These are phyloP conservation scores for Neoitamus cyanurus DNA, from an alignment of 2,888 invertebrate genomes.

Conservation along the genomic window DNA sequence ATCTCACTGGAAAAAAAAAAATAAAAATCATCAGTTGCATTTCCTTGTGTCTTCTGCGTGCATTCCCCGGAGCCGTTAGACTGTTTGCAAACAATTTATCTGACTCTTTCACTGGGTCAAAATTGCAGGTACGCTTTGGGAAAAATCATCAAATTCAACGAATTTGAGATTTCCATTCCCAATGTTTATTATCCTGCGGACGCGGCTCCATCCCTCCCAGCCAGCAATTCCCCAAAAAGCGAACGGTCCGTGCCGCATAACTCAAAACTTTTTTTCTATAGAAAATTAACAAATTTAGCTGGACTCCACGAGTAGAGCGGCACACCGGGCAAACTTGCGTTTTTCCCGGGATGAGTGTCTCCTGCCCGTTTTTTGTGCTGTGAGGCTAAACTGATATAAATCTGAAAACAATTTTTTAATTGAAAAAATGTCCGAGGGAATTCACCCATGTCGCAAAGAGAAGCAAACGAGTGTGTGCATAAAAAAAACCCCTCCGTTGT, in stretches of 20 bases:
- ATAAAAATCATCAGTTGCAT: no score
- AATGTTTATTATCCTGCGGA: background rate
- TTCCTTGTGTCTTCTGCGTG: no score
- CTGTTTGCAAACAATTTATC: background rate
- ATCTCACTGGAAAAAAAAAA: no score
- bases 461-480: background rate
- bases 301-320: background rate
- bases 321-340: background rate
- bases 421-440: background rate
- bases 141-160: background rate
- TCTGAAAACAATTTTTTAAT: slow-evolving; percentile 25
- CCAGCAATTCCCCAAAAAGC: background rate
- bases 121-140: background rate
- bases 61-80: no score
- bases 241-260: background rate
- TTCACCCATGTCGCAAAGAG: background rate
- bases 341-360: background rate
- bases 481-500: background rate
- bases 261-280: background rate
- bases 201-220: background rate
- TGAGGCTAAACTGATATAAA: background rate
- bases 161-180: background rate
- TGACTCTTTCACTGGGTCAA: background rate
- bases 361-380: background rate
- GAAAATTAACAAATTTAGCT: background rate